Conservation (phyloP, 2,113 vertebrate genomes). For the Cairina moschata region DNA sequence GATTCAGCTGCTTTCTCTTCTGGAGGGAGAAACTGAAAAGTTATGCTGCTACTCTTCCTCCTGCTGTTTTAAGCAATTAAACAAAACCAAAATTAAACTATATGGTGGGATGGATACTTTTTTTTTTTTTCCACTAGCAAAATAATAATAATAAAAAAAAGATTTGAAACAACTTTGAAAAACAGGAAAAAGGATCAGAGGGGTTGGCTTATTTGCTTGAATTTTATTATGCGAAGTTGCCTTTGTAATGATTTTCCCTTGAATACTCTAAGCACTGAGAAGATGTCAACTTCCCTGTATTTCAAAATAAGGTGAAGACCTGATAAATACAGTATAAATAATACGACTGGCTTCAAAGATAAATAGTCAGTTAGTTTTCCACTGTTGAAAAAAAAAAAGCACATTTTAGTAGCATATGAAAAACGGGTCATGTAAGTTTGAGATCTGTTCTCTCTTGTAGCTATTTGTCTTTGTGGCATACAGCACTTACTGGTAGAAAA, state of each 20-base stretch:
- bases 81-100: neutral
- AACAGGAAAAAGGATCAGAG: neutral
- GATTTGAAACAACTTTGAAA: neutral
- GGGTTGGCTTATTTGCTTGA: neutral
- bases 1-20: neutral
- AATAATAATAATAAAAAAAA: neutral
- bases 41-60: neutral
- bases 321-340: slow-evolving; percentile 58
- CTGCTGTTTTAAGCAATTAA: neutral
- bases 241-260: slow-evolving; percentile 23
- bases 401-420: slow-evolving; percentile 21
- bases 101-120: neutral
- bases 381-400: neutral
- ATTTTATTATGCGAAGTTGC: neutral
- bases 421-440: neutral
- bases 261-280: neutral
- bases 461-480: slow-evolving; percentile 34
- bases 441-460: neutral
- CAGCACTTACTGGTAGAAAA: neutral
- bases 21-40: neutral
- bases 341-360: slow-evolving; percentile 55
- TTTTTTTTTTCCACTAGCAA: too few relatives aligned
- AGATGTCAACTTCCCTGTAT: neutral
- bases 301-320: slow-evolving; percentile 58
- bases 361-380: slow-evolving; percentile 52